Conservation (phyloP, 2,888 invertebrate genomes). For the Acronicta leporina region DNA sequence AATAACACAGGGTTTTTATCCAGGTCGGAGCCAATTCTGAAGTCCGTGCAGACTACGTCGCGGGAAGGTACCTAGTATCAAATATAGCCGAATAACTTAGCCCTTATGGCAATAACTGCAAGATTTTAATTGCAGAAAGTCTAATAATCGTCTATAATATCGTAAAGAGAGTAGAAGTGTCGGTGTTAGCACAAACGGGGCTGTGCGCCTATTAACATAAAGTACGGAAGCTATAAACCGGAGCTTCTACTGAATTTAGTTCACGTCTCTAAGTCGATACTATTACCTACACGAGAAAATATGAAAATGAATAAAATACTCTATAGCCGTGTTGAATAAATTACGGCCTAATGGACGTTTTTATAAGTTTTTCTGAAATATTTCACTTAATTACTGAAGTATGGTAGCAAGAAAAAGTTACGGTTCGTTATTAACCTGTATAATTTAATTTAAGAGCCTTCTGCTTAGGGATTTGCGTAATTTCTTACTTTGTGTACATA, state of each 20-base stretch:
- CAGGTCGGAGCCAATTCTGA: too few species aligned
- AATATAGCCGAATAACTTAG: constrained; percentile 1
- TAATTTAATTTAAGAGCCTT: constrained; percentile 26
- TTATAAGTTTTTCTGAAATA: constrained; percentile 42
- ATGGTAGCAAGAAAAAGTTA: constrained; percentile 32
- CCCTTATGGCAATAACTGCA: constrained; percentile 15
- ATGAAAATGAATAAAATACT: constrained; percentile 66
- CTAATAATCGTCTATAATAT: constrained; percentile 43
- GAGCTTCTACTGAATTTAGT: constrained; percentile 72
- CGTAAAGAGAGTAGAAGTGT: constrained; percentile 31
- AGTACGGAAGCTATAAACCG: constrained; percentile 79
- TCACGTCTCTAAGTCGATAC: constrained; percentile 68
- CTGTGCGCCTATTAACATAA: constrained; percentile 77
- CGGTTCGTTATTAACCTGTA: constrained; percentile 37
- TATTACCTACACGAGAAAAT: constrained; percentile 60
- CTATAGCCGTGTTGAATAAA: constrained; percentile 55
- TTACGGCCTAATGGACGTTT: constrained; percentile 42
- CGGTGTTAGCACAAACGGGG: constrained; percentile 39
- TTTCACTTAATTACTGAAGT: constrained; percentile 46
- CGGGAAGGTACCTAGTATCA: too few species aligned
- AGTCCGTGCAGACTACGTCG: too few species aligned
- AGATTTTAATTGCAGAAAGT: constrained; percentile 38
- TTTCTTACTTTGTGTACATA: constrained; percentile 19
- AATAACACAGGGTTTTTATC: too few species aligned
- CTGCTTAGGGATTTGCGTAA: constrained; percentile 18